Base-by-base conservation (phyloP, 2,113 vertebrate genomes). In the Macaca nemestrina region DNA sequence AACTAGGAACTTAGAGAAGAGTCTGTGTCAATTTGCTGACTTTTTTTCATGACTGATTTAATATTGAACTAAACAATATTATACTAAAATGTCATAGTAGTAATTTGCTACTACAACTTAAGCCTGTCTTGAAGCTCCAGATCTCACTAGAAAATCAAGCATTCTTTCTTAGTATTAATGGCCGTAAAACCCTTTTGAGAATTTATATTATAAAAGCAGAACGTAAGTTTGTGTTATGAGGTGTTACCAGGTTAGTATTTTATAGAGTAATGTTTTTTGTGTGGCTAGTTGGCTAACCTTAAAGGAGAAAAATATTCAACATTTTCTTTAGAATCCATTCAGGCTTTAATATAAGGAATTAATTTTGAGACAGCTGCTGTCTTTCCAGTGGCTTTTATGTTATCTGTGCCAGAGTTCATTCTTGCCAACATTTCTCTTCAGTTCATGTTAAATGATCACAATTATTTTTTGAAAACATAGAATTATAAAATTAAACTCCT, bases 331-430 rank as follows among this genome's bases (percentile, higher is more conserved):
- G n/a, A 45, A 59, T 80, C 73, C 13, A 38, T 81, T 92, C 10
- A 68, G 55, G n/a, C 25, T 93, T 52, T 11, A 95, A 40, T 96
- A 87, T 96, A 52, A 75, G 96, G 92, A 88, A 78, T 96, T 96
- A 67, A 72, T 79, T 76, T 91, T 95, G 67, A 84, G 90, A 93
- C 38, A 73, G 5, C 48, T 94, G 1, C 0, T 90, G 23, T 97
- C 94, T 97, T 79, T 23, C 93, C 89, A 72, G 18, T 94, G 98
- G 89, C 79, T 96, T 98, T 83, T 94, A 81, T 88, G 3, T 76
- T 22, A 92, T 95, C 95, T 97, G 48, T 4, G 55, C n/a, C 94
- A 96, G 45, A 45, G 2, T 94, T 87, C 95, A 55, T 0, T 45
- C 67, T 98, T 84, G 95, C 93, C 76, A 94, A 10, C 82, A 61